Conservation (phyloP, 2,113 vertebrate species). For the Bubo scandiacus region DNA sequence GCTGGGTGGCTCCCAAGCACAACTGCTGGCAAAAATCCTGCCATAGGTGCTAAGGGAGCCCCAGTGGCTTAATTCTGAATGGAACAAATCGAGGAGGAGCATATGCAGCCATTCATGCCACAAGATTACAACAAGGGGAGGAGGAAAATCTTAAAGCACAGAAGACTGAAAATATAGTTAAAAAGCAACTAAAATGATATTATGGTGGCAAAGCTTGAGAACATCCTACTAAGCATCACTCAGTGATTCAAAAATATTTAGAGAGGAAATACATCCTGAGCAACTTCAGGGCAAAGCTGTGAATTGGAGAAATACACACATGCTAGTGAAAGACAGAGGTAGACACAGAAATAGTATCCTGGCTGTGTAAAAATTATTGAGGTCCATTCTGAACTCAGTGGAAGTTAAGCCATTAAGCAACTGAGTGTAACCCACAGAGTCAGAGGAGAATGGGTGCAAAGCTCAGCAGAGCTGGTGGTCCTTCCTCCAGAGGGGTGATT, state of each 20-base stretch:
- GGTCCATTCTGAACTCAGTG: neutral
- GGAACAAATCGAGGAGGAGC: neutral
- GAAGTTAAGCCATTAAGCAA: neutral
- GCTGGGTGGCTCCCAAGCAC: neutral
- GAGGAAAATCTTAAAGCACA: neutral
- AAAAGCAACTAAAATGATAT: neutral
- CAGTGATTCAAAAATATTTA: neutral
- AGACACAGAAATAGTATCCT: neutral
- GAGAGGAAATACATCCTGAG: neutral
- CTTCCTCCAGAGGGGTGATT: neutral
- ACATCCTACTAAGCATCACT: neutral
- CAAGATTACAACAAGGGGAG: neutral
- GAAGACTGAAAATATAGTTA: neutral
- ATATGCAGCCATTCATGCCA: neutral
- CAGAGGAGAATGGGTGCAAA: neutral
- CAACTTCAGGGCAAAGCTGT: neutral
- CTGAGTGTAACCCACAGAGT: neutral
- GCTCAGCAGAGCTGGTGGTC: neutral
- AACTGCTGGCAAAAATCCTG: neutral
- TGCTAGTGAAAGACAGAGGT: neutral
- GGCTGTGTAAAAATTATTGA: neutral
- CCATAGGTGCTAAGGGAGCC: neutral
- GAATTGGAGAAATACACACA: neutral
- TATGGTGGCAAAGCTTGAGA: neutral
- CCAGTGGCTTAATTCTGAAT: neutral